phyloP scores from a whole-genome alignment of 2,797 vertebrate species.

The Lithobates sylvaticus region DNA sequence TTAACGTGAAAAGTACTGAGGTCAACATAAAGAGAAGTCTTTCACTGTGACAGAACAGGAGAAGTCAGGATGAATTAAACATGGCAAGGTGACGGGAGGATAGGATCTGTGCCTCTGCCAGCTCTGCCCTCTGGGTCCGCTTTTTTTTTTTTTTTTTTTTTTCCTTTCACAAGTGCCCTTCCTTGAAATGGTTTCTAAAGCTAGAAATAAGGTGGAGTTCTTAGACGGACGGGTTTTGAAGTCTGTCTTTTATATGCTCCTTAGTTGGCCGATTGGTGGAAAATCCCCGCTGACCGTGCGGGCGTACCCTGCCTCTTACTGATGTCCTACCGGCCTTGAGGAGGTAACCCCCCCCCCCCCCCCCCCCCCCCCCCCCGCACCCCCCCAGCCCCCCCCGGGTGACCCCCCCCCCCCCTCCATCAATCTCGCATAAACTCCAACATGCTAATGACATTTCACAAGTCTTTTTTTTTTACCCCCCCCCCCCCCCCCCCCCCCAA shows the following conservation, averaged over 20 bases:
- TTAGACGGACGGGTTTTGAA: slow-evolving; percentile 27
- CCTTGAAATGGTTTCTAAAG: slow-evolving; percentile 28
- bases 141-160: slow-evolving; percentile 26
- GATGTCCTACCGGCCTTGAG: slow-evolving; percentile 29
- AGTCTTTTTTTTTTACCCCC: too few species aligned
- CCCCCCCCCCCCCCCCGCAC: too few species aligned
- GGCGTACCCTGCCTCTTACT: slow-evolving; percentile 5
- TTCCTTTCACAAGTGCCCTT: slow-evolving; percentile 30
- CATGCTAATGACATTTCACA: background rate
- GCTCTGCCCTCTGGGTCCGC: slow-evolving; percentile 47
- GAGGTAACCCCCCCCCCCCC: too few species aligned
- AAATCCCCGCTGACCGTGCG: slow-evolving; percentile 22
- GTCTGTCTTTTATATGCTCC: slow-evolving; percentile 22
- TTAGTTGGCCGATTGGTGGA: background rate
- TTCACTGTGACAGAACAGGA: slow-evolving; percentile 53
- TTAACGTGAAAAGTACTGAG: slow-evolving; percentile 62
- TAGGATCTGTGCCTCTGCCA: slow-evolving; percentile 51
- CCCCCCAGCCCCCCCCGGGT: too few species aligned
- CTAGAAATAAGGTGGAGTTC: background rate
- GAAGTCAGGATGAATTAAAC: slow-evolving; percentile 61
- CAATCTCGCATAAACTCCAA: too few species aligned
- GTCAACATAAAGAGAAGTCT: slow-evolving; percentile 61
- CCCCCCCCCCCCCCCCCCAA: too few species aligned
- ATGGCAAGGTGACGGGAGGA: slow-evolving; percentile 53
- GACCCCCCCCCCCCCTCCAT: too few species aligned